These are phyloP conservation scores for Phrynosoma platyrhinos DNA, from an alignment of 2,113 vertebrate species.

Conservation along the genomic window DNA sequence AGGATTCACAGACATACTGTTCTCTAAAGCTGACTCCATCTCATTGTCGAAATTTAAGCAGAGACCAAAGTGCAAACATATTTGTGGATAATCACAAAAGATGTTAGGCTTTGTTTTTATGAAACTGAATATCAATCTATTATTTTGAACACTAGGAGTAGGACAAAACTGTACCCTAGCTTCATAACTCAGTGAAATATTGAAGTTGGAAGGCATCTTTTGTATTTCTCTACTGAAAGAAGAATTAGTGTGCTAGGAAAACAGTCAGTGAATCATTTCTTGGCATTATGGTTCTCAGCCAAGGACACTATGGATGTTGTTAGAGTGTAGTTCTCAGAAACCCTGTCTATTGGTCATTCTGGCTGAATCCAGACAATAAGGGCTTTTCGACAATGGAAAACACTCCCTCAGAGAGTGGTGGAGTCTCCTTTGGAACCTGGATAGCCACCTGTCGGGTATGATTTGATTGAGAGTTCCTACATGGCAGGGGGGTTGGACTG, in stretches of 20 bases:
- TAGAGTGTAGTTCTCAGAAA: too few relatives aligned
- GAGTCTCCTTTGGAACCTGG: too few relatives aligned
- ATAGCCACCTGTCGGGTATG: too few relatives aligned
- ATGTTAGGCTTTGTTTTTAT: neutral
- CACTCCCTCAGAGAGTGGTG: too few relatives aligned
- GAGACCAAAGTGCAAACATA: neutral
- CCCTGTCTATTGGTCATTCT: too few relatives aligned
- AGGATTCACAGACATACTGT: constrained; percentile 18
- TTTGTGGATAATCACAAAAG: constrained; percentile 7
- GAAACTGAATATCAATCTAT: neutral
- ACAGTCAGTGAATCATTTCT: neutral
- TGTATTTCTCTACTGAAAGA: neutral
- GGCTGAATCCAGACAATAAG: too few relatives aligned
- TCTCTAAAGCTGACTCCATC: neutral
- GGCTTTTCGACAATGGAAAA: too few relatives aligned
- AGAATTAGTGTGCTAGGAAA: neutral
- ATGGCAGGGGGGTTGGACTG: too few relatives aligned
- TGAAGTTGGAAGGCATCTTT: neutral
- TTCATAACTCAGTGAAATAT: neutral
- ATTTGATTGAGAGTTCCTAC: too few relatives aligned
- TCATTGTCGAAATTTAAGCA: neutral
- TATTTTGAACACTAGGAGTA: constrained; percentile 24
- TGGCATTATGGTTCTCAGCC: too few relatives aligned
- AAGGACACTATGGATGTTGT: too few relatives aligned
- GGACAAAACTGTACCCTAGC: constrained; percentile 32